Evolutionary conservation across 1,140 invertebrate species (phyloP).

Genomic region (Heliconius hermathena): DNA sequence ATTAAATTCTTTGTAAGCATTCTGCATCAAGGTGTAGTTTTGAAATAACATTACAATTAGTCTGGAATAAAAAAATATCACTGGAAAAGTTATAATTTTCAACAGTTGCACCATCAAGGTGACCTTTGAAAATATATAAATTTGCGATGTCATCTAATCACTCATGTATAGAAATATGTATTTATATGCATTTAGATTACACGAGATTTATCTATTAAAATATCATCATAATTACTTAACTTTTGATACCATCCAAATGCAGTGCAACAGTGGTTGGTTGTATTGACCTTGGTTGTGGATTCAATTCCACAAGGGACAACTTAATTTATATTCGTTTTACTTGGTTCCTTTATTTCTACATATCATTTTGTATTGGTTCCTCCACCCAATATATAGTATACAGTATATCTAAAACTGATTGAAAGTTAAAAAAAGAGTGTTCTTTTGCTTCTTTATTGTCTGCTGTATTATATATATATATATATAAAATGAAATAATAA

Average conservation of each 20-base stretch:
- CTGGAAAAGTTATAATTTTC: neutral
- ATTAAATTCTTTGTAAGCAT: too few species aligned
- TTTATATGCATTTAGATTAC: neutral
- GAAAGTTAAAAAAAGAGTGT: too few species aligned
- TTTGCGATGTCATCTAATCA: neutral
- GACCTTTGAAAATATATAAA: neutral
- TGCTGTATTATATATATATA: too few species aligned
- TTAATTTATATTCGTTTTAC: too few species aligned
- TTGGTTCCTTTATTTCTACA: too few species aligned
- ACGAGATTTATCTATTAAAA: neutral
- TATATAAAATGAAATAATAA: too few species aligned
- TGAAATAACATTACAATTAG: too few species aligned
- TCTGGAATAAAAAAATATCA: neutral
- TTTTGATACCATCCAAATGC: neutral
- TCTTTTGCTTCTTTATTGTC: too few species aligned
- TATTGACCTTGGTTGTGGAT: neutral
- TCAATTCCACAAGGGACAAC: neutral
- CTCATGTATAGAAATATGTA: neutral
- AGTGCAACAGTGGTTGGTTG: neutral
- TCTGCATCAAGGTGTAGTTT: too few species aligned
- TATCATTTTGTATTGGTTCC: too few species aligned
- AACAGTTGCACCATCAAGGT: neutral
- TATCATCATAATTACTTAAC: neutral
- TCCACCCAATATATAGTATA: too few species aligned
- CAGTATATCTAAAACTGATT: too few species aligned